Base-by-base conservation (phyloP, 2,888 invertebrate genomes). In the Maniola hyperantus region DNA sequence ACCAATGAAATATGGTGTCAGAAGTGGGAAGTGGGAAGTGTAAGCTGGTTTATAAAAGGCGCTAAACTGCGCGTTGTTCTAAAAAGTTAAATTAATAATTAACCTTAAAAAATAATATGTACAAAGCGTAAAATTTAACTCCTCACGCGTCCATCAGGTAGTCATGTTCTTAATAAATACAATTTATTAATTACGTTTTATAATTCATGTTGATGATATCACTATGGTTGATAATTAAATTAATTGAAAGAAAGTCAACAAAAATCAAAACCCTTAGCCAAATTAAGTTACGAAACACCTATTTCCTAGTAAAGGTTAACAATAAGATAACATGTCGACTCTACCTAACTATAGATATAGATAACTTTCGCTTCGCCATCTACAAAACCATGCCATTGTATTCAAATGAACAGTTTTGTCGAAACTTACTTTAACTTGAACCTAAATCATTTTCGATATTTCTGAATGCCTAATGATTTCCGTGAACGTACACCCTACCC, bases 401-500 rank as follows among this genome's bases (percentile, higher is more conserved):
- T 59, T 59, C 59, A 59, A 59, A 59, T 59, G 59, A 59, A 46
- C 46, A 33, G 59, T 59, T 59, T 48, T 48, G 59, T 46, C 59
- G 11, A 59, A 59, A 59, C 48, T 59, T 46, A 15, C 34, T 46
- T 59, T 46, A 59, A 57, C 57, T 39, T 11, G 39, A 42, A 6
- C 39, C 51, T 54, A 55, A 60, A 60, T 44, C 34, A 46, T 60
- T 65, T 64, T 54, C 46, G 53, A 54, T 50, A 61, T 61, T 48
- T 39, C 36, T 36, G 60, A 57, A 11, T 36, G 42, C 44, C 50
- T 61, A 66, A 68, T 62, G 58, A 68, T 63, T 68, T 68, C 68
- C 68, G 53, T n/a, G 66, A 62, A 66, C 20, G 42, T 58, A n/a
- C n/a, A n/a, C n/a, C n/a, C n/a, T n/a, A 62, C 20, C 50, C 33